A percentile compares a stretch with the other conserved stretches of the same genome.
phyloP scores from a whole-genome alignment of 2,888 invertebrate genomes.

The Erebia aethiops region DNA sequence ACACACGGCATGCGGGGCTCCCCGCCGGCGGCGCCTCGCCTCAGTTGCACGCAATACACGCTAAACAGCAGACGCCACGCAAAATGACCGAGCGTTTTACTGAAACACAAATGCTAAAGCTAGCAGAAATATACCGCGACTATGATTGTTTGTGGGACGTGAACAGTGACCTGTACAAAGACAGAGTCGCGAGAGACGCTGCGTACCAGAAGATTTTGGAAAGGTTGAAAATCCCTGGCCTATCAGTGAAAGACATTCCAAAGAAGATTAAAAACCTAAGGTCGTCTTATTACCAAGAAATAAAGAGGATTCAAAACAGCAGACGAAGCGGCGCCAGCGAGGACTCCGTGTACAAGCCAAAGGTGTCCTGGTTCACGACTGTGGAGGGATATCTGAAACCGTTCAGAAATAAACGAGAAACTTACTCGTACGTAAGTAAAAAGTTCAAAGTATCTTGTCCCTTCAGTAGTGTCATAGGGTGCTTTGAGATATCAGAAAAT shows the following conservation, averaged over 20 bases:
- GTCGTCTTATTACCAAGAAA: slow-evolving; percentile 4
- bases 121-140: background rate
- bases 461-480: too few species aligned
- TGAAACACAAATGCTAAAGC: background rate
- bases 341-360: background rate
- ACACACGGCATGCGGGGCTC: background rate
- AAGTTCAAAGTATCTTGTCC: too few species aligned
- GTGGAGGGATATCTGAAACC: background rate
- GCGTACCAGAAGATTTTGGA: background rate
- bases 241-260: background rate
- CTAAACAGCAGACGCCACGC: background rate
- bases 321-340: background rate
- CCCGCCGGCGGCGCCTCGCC: background rate
- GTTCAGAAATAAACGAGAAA: background rate
- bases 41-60: background rate
- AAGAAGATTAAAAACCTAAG: slow-evolving; percentile 3
- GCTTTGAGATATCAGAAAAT: too few species aligned
- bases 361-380: background rate
- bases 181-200: background rate
- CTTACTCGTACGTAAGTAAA: background rate
- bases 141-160: background rate
- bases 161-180: background rate
- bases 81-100: background rate
- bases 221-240: background rate
- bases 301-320: slow-evolving; percentile 3